Base-by-base conservation (phyloP, 1,140 invertebrate species). In the Listronotus oregonensis region DNA sequence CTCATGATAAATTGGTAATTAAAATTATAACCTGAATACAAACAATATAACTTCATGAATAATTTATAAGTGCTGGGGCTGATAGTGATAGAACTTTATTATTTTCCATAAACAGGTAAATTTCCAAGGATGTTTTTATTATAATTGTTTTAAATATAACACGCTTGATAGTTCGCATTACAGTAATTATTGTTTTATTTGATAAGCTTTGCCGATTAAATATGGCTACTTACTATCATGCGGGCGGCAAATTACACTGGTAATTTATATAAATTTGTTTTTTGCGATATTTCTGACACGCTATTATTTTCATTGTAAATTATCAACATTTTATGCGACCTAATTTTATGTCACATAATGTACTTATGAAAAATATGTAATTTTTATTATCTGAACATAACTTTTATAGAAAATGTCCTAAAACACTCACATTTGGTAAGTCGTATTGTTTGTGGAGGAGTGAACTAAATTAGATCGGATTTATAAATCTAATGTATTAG, bases 201-300 rank as follows among this genome's bases (percentile, higher is more conserved):
- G 68, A 70, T 70, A 70, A 67, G 60, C 57, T 42, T 56, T 67
- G 64, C 67, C 65, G 55, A 57, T 70, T 70, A 67, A 70, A 67
- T 51, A 46, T 27, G 21, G 12, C 14, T 14, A 6, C n/a, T 27
- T 18, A 37, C 15, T 56, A 61, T 31, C 37, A 70, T 70, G 64
- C 68, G 68, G 68, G 68, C 68, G 68, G 68, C 8, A 37, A 37
- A 37, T 37, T 37, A 27, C 21, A 27, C 21, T 27, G 5, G 34
- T 37, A 37, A 9, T 37, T 37, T 37, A 37, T 37, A 37, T 37
- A 37, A 37, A 37, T 37, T 37, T 37, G 8, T 37, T 10, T 34
- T 37, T 37, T 37, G 34, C 34, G 34, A 37, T 37, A 37, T 37
- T 37, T 12, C 11, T 37, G 34, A 37, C 34, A 37, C 8, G 34